Evolutionary conservation across 2,797 vertebrate genomes (phyloP).

Genomic region (Sitta carolinensis): DNA sequence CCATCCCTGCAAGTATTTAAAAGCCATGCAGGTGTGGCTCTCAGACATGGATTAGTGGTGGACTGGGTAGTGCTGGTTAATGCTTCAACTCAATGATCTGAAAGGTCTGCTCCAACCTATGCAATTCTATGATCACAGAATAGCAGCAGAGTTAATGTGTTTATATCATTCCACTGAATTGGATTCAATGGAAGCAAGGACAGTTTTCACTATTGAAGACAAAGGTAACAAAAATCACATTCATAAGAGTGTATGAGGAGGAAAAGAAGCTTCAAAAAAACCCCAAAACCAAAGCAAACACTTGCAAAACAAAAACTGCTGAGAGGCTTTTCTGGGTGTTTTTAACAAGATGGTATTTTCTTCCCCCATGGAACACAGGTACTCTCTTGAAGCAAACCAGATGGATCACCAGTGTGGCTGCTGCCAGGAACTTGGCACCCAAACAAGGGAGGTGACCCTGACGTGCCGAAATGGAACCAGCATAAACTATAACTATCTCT

Average conservation of each 20-base stretch:
- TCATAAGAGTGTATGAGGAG: fast-evolving
- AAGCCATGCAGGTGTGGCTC: background rate
- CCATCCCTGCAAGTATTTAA: background rate
- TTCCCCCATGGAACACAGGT: conserved; percentile 68
- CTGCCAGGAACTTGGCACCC: conserved; percentile 80
- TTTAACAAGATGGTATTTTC: background rate
- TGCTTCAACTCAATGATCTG: fast-evolving
- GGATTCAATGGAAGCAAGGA: background rate
- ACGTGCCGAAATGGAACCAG: conserved; percentile 72
- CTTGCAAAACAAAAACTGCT: background rate
- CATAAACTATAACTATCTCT: conserved; percentile 71
- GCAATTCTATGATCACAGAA: background rate
- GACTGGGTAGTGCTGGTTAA: background rate
- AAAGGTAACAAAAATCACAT: background rate
- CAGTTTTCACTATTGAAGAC: background rate
- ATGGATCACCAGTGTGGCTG: conserved; percentile 81
- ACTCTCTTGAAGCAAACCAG: conserved; percentile 75
- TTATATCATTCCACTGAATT: background rate
- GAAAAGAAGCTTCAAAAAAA: background rate
- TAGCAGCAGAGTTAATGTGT: background rate
- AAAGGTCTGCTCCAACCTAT: background rate
- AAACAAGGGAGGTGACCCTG: conserved; percentile 74
- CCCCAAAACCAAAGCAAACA: background rate
- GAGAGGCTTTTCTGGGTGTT: background rate
- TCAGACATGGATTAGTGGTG: background rate